Percentiles rank a stretch among this genome's conserved stretches.
Evolutionary conservation across 2,797 vertebrate species (phyloP).

Genomic region (Molossus alvarezi): DNA sequence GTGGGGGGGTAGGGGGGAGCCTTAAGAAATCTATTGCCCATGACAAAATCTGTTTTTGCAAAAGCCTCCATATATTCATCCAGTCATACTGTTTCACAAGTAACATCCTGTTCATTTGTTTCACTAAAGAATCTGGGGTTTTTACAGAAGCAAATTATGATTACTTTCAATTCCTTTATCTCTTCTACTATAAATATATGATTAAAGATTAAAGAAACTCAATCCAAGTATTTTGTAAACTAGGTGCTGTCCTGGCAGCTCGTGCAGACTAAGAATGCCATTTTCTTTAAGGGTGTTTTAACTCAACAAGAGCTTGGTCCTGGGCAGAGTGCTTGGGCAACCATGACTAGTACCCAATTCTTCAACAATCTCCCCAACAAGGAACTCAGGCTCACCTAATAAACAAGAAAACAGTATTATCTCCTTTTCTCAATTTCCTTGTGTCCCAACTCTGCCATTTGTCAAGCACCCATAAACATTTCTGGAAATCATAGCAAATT

Average conservation of each 20-base stretch:
- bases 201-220: slow-evolving; percentile 78
- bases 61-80: slow-evolving; percentile 60
- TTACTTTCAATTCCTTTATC: slow-evolving; percentile 70
- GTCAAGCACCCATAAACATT: slow-evolving; percentile 70
- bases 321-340: slow-evolving; percentile 76
- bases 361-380: slow-evolving; percentile 73
- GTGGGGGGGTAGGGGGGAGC: not conserved
- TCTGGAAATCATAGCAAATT: slow-evolving; percentile 82
- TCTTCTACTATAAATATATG: not conserved
- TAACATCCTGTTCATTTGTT: slow-evolving; percentile 78
- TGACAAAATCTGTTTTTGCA: slow-evolving; percentile 67
- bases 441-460: slow-evolving; percentile 17
- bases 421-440: slow-evolving; percentile 71
- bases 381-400: slow-evolving; percentile 64
- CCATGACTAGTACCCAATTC: slow-evolving; percentile 60
- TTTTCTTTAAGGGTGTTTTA: slow-evolving; percentile 59
- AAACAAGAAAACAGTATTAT: slow-evolving; percentile 60
- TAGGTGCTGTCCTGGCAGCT: slow-evolving; percentile 74
- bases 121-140: slow-evolving; percentile 58
- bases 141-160: slow-evolving; percentile 65
- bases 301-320: slow-evolving; percentile 77
- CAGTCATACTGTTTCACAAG: slow-evolving; percentile 78
- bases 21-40: slow-evolving; percentile 68
- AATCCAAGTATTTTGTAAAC: slow-evolving; percentile 82
- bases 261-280: slow-evolving; percentile 50